phyloP scores from a whole-genome alignment of 2,113 vertebrate genomes.

The Lipophrys pholis region DNA sequence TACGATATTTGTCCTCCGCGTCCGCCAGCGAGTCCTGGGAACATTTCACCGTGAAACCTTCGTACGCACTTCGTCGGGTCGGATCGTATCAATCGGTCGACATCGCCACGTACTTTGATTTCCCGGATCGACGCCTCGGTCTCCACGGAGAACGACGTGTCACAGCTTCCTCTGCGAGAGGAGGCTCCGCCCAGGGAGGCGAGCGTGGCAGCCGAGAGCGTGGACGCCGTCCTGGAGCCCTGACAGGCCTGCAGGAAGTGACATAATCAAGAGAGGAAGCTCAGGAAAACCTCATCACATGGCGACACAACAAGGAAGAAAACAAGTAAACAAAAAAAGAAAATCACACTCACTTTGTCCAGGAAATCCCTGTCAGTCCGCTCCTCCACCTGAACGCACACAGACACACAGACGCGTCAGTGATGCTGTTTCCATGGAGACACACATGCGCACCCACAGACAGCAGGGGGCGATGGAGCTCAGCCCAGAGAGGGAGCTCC shows the following conservation, averaged over 20 bases:
- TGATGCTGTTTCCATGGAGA: conserved; percentile 8
- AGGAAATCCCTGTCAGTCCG: conserved; percentile 87
- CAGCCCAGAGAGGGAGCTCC: no score
- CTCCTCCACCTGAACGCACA: conserved; percentile 79
- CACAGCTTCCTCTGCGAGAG: conserved; percentile 91
- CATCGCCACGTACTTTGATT: conserved; percentile 86
- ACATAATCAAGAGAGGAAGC: no score
- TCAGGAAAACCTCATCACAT: no score
- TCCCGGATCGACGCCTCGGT: conserved; percentile 94
- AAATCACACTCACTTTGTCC: conserved; percentile 81
- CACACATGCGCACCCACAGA: background rate
- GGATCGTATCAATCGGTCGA: background rate
- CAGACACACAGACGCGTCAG: background rate
- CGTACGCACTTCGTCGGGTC: no score
- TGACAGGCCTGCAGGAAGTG: conserved; percentile 40
- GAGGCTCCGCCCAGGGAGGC: conserved; percentile 91
- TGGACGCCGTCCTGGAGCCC: conserved; percentile 88
- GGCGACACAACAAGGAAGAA: no score
- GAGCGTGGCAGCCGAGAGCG: conserved; percentile 90
- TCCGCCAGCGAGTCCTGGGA: conserved; percentile 90
- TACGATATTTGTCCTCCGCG: conserved; percentile 91
- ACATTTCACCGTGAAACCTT: background rate
- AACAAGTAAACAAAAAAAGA: no score
- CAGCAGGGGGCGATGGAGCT: no score
- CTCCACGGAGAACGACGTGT: conserved; percentile 91